These are phyloP conservation scores for Pelusios castaneus DNA, from an alignment of 2,113 vertebrate species.

Conservation along the genomic window DNA sequence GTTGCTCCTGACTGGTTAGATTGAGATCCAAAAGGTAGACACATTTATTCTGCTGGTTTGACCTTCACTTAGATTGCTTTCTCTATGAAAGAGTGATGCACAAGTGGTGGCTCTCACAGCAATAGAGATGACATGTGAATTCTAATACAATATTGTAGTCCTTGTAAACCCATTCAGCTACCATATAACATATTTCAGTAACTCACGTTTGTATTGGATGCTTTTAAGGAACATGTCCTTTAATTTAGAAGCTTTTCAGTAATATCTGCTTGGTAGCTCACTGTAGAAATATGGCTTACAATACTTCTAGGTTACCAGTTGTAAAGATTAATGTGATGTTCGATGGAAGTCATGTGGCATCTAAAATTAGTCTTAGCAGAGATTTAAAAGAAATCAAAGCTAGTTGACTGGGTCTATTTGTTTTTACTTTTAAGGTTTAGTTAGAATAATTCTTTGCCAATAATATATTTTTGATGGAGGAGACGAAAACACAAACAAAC, in stretches of 20 bases:
- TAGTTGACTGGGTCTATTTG: slow-evolving; percentile 21
- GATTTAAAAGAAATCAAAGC: background rate
- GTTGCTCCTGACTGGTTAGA: slow-evolving; percentile 58
- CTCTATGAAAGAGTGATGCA: background rate
- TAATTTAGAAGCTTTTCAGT: slow-evolving; percentile 48
- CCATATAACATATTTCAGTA: background rate
- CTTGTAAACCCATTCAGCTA: background rate
- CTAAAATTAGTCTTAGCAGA: slow-evolving; percentile 31
- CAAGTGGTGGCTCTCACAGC: background rate
- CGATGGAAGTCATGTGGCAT: slow-evolving; percentile 33
- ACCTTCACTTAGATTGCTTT: slow-evolving; percentile 64
- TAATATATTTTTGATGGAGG: slow-evolving; percentile 28
- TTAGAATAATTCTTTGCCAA: slow-evolving; percentile 35
- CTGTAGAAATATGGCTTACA: background rate
- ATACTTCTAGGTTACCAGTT: slow-evolving; percentile 35
- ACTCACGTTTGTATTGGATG: background rate
- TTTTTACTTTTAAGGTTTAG: slow-evolving; percentile 33
- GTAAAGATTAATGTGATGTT: slow-evolving; percentile 1
- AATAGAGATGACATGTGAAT: background rate
- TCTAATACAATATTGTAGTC: background rate
- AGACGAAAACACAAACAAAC: background rate
- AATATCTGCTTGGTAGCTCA: slow-evolving; percentile 35
- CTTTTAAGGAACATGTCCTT: slow-evolving; percentile 7
- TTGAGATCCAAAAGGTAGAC: slow-evolving; percentile 58
- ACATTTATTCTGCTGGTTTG: slow-evolving; percentile 66